phyloP scores from a whole-genome alignment of 1,140 invertebrate genomes.

The Thalassaphorura encarpata region DNA sequence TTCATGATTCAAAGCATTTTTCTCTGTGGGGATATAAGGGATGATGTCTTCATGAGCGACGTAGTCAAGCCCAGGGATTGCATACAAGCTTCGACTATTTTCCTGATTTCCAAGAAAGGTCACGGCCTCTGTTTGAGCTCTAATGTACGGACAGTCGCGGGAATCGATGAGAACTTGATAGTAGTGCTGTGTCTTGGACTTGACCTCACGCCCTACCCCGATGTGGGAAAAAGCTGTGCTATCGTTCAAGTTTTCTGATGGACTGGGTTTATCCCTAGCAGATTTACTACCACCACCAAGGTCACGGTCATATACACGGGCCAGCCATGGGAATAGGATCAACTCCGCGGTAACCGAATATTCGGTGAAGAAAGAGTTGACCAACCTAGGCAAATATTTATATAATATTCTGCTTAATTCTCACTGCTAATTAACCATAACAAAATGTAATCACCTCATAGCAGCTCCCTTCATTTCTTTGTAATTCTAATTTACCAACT shows the following conservation, averaged over 20 bases:
- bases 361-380: conserved; percentile 85
- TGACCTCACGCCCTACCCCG: conserved; percentile 64
- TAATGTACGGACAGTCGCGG: conserved; percentile 89
- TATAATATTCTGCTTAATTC: no score
- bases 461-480: conserved; percentile 53
- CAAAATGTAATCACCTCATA: no score
- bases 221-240: conserved; percentile 46
- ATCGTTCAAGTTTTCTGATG: conserved; percentile 30
- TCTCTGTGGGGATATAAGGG: conserved; percentile 70
- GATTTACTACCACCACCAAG: conserved; percentile 48
- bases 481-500: conserved; percentile 3
- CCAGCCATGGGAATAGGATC: conserved; percentile 89
- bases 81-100: conserved; percentile 81
- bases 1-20: conserved; percentile 80
- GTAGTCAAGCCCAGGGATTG: conserved; percentile 91
- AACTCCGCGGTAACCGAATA: conserved; percentile 95
- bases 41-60: conserved; percentile 92
- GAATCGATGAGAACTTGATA: conserved; percentile 95
- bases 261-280: conserved; percentile 35
- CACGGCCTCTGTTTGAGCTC: conserved; percentile 91
- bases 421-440: no score
- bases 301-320: conserved; percentile 87
- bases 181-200: conserved; percentile 79
- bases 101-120: conserved; percentile 96
- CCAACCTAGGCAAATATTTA: no score